Percentiles rank a stretch among this genome's conserved stretches.
Evolutionary conservation across 2,113 vertebrate species (phyloP).

Genomic region (Notothenia coriiceps): DNA sequence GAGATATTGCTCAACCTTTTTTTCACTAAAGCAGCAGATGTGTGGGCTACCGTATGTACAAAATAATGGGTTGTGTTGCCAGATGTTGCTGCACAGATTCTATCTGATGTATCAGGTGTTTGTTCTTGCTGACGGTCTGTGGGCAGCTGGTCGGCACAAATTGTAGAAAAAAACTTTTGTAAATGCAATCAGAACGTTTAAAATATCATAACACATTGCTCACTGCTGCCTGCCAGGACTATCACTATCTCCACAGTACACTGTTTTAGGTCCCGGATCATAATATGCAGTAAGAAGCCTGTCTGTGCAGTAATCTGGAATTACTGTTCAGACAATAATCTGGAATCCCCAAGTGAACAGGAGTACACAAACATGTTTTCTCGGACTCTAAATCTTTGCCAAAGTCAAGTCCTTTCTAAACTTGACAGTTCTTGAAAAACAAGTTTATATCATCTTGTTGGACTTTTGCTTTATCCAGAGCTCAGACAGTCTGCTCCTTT

Average conservation of each 20-base stretch:
- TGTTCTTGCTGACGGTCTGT: not conserved
- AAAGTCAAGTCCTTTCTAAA: conserved; percentile 11
- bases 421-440: conserved; percentile 4
- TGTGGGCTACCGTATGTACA: not conserved
- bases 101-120: not conserved
- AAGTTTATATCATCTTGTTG: not conserved
- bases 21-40: not conserved
- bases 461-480: conserved; percentile 17
- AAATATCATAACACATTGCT: not conserved
- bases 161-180: not conserved
- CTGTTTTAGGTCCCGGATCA: not conserved
- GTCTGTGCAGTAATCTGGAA: conserved; percentile 29
- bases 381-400: not conserved
- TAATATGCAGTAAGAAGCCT: not conserved
- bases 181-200: not conserved
- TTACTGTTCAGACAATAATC: conserved; percentile 28
- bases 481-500: conserved; percentile 10
- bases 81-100: not conserved
- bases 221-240: not conserved
- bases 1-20: not conserved
- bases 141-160: not conserved
- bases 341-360: conserved; percentile 21
- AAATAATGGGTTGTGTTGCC: not conserved
- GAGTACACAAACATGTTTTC: conserved; percentile 58
- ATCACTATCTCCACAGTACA: not conserved